These are phyloP conservation scores for Scaptodrosophila lebanonensis DNA, from an alignment of 1,140 invertebrate genomes.

Conservation along the genomic window DNA sequence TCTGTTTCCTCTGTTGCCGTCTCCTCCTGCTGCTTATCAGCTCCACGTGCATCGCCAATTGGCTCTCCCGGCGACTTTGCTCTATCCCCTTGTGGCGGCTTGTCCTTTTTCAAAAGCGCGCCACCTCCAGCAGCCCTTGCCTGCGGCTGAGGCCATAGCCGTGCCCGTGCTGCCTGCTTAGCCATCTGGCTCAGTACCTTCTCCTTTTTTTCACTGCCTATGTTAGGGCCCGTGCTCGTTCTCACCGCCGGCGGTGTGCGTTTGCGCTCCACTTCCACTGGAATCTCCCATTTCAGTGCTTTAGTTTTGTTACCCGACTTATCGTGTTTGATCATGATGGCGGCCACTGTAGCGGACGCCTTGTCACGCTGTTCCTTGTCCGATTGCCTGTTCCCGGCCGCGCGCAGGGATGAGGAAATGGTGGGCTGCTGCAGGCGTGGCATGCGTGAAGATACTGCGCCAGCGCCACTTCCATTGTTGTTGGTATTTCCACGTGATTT, in stretches of 20 bases:
- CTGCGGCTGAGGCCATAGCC: conserved; percentile 16
- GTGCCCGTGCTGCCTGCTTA: conserved; percentile 11
- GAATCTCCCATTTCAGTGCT: not conserved
- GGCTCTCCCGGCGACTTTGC: not conserved
- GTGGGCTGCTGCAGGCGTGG: conserved; percentile 39
- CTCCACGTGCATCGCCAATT: not conserved
- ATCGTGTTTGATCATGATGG: not conserved
- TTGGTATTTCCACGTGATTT: conserved; percentile 20
- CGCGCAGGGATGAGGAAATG: conserved; percentile 48
- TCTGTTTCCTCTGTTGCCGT: too few species aligned
- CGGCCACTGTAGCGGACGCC: not conserved
- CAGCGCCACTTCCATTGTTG: not conserved
- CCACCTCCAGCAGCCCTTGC: conserved; percentile 6
- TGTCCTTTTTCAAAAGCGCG: conserved; percentile 6
- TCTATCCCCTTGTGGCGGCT: not conserved
- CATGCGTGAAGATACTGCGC: too few species aligned
- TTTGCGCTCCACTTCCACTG: not conserved
- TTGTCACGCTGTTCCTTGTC: conserved; percentile 7
- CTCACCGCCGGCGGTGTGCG: not conserved
- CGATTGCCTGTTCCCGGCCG: conserved; percentile 29
- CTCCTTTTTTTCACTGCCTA: conserved; percentile 1
- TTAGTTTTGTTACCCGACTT: not conserved
- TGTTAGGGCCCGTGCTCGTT: not conserved
- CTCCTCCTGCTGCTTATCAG: too few species aligned
- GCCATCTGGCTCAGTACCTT: conserved; percentile 8